These are phyloP conservation scores for Linepithema humile DNA, from an alignment of 1,140 invertebrate genomes.

Conservation along the genomic window DNA sequence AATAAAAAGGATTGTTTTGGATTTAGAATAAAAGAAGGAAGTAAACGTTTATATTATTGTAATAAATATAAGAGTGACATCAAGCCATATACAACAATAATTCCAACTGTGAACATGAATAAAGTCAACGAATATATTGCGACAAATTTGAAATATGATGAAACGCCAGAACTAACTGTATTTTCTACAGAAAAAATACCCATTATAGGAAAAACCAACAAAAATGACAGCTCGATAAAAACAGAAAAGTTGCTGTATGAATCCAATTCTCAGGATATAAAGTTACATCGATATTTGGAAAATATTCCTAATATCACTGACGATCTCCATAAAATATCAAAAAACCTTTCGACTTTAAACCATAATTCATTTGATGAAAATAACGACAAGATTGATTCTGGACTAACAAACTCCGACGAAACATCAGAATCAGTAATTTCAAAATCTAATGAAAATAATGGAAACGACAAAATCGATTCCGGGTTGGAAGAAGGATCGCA, in stretches of 20 bases:
- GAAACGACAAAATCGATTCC: no score
- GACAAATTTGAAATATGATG: no score
- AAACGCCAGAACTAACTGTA: background rate
- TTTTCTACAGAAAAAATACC: background rate
- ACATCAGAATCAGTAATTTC: background rate
- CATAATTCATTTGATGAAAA: background rate
- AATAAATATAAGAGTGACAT: background rate
- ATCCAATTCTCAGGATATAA: background rate
- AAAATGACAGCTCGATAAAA: background rate
- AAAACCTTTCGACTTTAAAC: background rate
- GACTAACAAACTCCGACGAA: slow-evolving; percentile 48
- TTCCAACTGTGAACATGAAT: background rate
- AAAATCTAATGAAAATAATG: no score
- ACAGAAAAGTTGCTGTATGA: slow-evolving; percentile 15
- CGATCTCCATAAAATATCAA: background rate
- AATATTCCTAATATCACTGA: background rate
- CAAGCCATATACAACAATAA: background rate
- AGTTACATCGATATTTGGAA: background rate
- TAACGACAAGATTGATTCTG: slow-evolving; percentile 63
- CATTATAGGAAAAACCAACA: background rate
- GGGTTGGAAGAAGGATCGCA: background rate
- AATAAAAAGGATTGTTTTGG: background rate
- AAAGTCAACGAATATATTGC: no score
- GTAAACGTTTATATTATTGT: background rate
- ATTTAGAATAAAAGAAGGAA: background rate